These are phyloP conservation scores for Heliconius cydno DNA, from an alignment of 2,888 invertebrate species.

Conservation along the genomic window DNA sequence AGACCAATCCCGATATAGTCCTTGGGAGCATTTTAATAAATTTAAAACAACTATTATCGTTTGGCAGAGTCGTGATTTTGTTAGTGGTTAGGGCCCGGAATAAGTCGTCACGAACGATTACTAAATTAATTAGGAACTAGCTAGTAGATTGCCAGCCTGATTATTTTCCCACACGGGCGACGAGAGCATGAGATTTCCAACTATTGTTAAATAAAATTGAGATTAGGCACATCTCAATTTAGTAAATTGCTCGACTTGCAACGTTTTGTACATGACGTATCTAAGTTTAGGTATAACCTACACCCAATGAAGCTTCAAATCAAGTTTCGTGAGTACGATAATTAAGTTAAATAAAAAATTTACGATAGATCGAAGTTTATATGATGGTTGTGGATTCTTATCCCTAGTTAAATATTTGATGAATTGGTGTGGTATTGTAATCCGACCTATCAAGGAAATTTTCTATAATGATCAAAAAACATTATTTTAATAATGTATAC, in stretches of 20 bases:
- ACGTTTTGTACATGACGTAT: neutral
- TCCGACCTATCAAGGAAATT: neutral
- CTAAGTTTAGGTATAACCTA: neutral
- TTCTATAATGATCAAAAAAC: neutral
- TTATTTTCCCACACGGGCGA: slow-evolving; percentile 81
- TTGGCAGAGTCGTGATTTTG: slow-evolving; percentile 82
- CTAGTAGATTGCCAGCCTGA: slow-evolving; percentile 79
- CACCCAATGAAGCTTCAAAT: neutral
- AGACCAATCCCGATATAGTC: slow-evolving; percentile 80
- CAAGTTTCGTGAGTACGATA: no score
- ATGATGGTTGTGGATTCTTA: neutral
- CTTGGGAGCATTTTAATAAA: slow-evolving; percentile 83
- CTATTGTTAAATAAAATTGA: slow-evolving; percentile 62
- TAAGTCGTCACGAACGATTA: slow-evolving; percentile 83
- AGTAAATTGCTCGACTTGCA: slow-evolving; percentile 14
- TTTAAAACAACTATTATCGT: slow-evolving; percentile 84
- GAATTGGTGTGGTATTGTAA: neutral
- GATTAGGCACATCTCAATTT: slow-evolving; percentile 31
- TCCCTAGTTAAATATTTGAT: neutral
- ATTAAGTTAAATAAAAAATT: no score
- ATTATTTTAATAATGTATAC: neutral
- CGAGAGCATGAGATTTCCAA: slow-evolving; percentile 72
- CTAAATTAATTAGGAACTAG: slow-evolving; percentile 83
- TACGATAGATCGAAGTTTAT: neutral
- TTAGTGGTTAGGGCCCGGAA: slow-evolving; percentile 80